phyloP scores from a whole-genome alignment of 2,797 vertebrate genomes.

The Natrix natrix region DNA sequence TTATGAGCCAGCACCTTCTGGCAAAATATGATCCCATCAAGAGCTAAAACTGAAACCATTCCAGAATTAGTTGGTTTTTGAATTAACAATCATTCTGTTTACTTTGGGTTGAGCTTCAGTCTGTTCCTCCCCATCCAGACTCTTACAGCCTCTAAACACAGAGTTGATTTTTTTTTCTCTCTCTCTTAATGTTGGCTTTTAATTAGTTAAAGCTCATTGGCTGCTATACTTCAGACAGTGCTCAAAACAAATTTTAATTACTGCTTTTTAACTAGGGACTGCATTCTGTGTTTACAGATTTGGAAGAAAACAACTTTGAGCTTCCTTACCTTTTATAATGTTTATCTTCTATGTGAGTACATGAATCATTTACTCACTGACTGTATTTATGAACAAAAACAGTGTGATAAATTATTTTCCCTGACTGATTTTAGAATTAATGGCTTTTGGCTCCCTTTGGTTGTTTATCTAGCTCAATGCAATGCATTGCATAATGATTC shows the following conservation, averaged over 20 bases:
- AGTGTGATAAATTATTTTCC: slow-evolving; percentile 52
- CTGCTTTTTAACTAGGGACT: slow-evolving; percentile 26
- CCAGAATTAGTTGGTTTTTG: neutral
- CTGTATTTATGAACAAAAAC: slow-evolving; percentile 27
- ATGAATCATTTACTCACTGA: slow-evolving; percentile 36
- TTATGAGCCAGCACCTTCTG: neutral
- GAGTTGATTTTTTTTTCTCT: neutral
- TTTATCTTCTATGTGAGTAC: slow-evolving; percentile 40
- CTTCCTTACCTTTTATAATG: slow-evolving; percentile 34
- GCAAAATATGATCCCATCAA: neutral
- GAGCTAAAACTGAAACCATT: neutral
- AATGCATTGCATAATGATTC: slow-evolving; percentile 33
- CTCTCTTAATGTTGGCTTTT: slow-evolving; percentile 21
- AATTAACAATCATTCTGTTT: neutral
- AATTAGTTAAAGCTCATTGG: slow-evolving; percentile 20
- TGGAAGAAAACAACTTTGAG: slow-evolving; percentile 29
- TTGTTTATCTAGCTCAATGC: slow-evolving; percentile 42
- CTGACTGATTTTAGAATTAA: slow-evolving; percentile 45
- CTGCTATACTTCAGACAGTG: slow-evolving; percentile 12
- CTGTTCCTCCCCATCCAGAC: neutral
- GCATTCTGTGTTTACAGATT: slow-evolving; percentile 46
- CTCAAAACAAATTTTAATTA: slow-evolving; percentile 23
- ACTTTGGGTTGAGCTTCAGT: neutral
- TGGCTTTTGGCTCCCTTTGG: neutral
- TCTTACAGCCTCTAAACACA: neutral